Conservation (phyloP, 2,797 vertebrate genomes). For the Alfaro cultratus region DNA sequence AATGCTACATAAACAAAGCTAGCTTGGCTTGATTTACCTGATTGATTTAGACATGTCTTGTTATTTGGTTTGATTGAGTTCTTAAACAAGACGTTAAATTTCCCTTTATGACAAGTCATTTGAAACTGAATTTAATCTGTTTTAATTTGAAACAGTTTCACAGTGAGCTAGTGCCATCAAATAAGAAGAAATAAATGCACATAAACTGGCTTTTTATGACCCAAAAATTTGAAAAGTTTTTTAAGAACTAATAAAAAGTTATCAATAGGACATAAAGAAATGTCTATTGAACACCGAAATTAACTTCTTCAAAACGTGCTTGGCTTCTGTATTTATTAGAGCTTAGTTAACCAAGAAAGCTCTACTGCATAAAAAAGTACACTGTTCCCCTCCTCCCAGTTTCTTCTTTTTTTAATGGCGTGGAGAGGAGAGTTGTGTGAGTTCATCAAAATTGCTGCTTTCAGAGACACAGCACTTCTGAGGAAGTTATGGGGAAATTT, state of each 20-base stretch:
- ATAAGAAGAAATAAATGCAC: background rate
- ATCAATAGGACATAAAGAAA: background rate
- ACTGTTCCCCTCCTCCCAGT: background rate
- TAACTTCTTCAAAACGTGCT: background rate
- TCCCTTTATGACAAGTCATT: background rate
- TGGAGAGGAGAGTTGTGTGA: background rate
- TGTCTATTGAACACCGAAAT: background rate
- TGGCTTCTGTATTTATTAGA: background rate
- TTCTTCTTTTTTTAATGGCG: background rate
- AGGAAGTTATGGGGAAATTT: constrained; percentile 1
- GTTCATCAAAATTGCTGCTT: background rate
- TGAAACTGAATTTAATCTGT: background rate
- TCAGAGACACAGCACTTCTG: background rate
- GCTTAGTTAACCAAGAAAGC: background rate
- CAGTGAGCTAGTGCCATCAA: background rate
- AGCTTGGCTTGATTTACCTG: background rate
- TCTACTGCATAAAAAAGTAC: background rate
- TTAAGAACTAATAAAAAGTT: background rate
- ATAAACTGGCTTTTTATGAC: background rate
- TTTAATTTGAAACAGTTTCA: background rate
- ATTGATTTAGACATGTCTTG: background rate
- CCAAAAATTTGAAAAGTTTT: background rate
- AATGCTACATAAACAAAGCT: background rate
- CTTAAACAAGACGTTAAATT: background rate
- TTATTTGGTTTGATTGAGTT: background rate